Base-by-base conservation (phyloP, 2,797 vertebrate species). In the Apodemus agrarius region DNA sequence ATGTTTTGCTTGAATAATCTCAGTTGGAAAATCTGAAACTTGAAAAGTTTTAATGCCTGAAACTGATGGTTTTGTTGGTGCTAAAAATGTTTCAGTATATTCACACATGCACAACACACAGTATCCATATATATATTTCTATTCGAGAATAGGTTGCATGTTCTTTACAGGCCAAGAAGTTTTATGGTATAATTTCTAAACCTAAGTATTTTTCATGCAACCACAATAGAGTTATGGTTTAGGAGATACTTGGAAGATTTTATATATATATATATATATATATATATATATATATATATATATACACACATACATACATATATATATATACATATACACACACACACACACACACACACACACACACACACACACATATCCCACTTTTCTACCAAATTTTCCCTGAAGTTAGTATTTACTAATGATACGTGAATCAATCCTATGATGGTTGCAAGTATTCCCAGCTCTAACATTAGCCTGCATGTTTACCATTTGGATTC, bases 161-260 rank as follows among this genome's bases (percentile, higher is more conserved):
- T 4, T 14, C 34, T 95, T 89, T 81, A 75, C 16, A 12, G 65
- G 65, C 65, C 74, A 65, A 37, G 82, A 87, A 90, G 34, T 34
- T 94, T 93, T 65, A 82, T 57, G 67, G n/a, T 84, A 6, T 26
- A 61, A 79, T 95, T 92, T 80, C 59, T 91, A 93, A 96, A 81
- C 29, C 61, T 31, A 49, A 46, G 49, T 84, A 81, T 76, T 93
- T 49, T 69, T 0, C 63, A n/a, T 80, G 40, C 31, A 88, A 74
- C 76, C 9, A 75, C 40, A 94, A 37, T 69, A 89, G 31, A 74
- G 7, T 83, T 95, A 84, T 29, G 31, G 65, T 80, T 46, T 40
- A 46, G 46, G 40, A 93, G 31, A 90, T 40, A 90, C 21, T 81
- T 95, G 46, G 49, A 88, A 90, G 59, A 90, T 31, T 29, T 4